These are phyloP conservation scores for Prunella strophiata DNA, from an alignment of 2,797 vertebrate genomes.

Conservation along the genomic window DNA sequence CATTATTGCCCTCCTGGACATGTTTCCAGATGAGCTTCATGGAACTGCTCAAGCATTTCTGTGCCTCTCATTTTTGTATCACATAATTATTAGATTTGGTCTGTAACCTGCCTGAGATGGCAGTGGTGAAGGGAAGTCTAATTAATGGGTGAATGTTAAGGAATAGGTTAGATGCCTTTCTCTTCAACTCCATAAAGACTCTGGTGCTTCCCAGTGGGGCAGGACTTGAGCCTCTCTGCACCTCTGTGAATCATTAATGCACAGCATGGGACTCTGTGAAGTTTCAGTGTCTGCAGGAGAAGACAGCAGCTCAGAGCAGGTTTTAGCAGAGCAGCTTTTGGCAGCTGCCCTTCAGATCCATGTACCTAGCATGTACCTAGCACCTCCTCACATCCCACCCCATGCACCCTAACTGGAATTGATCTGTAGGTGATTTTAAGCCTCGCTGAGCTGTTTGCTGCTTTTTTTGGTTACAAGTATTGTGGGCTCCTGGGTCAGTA, in stretches of 20 bases:
- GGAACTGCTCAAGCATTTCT: not conserved
- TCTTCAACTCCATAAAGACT: not conserved
- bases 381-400: not conserved
- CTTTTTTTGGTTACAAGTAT: not conserved
- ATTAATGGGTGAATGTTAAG: not conserved
- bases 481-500: not conserved
- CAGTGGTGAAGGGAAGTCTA: not conserved
- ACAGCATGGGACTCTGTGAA: not conserved
- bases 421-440: fast-evolving
- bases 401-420: not conserved
- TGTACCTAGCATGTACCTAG: not conserved
- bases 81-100: not conserved
- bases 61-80: not conserved
- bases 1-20: not conserved
- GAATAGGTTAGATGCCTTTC: not conserved
- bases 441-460: not conserved
- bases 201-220: not conserved
- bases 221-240: not conserved
- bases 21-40: not conserved
- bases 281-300: not conserved
- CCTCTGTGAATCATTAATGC: not conserved
- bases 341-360: not conserved
- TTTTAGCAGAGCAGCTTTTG: not conserved
- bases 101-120: not conserved
- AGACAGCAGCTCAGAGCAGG: not conserved